A percentile compares a stretch with the other conserved stretches of the same genome.
phyloP scores from a whole-genome alignment of 2,113 vertebrate genomes.

The Halichoerus grypus region DNA sequence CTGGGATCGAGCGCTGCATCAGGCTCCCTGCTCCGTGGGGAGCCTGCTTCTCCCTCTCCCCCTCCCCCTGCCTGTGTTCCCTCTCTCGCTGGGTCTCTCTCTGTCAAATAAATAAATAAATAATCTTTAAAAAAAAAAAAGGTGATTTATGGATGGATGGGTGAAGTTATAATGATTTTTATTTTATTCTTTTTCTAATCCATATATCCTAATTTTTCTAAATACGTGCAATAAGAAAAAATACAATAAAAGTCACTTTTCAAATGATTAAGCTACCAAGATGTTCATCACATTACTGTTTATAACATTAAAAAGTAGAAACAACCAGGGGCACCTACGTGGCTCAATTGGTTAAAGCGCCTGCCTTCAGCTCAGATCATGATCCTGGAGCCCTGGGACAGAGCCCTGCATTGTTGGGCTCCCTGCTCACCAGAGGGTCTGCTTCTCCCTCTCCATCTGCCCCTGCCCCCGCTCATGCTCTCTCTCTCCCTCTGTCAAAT shows the following conservation, averaged over 20 bases:
- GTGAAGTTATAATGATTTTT: background rate
- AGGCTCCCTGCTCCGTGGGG: too few species aligned
- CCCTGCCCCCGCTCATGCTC: background rate
- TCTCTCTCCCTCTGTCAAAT: background rate
- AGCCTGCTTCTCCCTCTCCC: too few species aligned
- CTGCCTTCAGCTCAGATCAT: background rate
- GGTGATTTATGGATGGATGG: background rate
- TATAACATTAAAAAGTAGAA: background rate
- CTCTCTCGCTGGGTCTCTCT: too few species aligned
- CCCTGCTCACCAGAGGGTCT: background rate
- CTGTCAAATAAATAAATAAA: too few species aligned
- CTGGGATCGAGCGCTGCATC: too few species aligned
- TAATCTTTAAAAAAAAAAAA: too few species aligned
- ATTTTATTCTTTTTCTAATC: background rate
- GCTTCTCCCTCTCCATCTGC: background rate
- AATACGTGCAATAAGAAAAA: conserved; percentile 23
- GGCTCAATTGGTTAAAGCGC: background rate
- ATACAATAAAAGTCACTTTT: conserved; percentile 40
- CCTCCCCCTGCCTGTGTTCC: too few species aligned
- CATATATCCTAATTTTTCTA: background rate
- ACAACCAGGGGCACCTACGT: background rate
- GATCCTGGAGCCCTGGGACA: background rate
- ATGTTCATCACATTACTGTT: background rate
- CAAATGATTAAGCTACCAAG: background rate
- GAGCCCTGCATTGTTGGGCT: background rate